Evolutionary conservation across 2,113 vertebrate genomes (phyloP).

Genomic region (Polypterus bichir): DNA sequence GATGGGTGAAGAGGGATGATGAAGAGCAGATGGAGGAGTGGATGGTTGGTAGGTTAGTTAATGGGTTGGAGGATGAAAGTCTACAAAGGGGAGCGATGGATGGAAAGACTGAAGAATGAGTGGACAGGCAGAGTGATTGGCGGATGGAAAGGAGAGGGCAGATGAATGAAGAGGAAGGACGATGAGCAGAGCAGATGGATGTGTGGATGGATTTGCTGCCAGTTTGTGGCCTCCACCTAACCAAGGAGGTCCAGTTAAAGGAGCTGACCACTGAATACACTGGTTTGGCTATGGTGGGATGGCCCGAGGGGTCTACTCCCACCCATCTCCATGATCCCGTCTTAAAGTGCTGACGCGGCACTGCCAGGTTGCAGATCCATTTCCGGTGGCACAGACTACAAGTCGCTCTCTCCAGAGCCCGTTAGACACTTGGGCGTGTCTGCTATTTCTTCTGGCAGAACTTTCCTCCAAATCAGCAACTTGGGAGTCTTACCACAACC

Average conservation of each 20-base stretch:
- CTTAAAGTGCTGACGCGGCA: neutral
- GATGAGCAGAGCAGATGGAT: no score
- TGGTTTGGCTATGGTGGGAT: neutral
- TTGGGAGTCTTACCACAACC: conserved; percentile 4
- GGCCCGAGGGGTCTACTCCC: neutral
- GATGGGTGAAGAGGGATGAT: no score
- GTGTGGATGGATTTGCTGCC: no score
- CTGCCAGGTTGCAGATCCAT: neutral
- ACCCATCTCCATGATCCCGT: neutral
- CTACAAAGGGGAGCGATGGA: no score
- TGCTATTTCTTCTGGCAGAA: conserved; percentile 7
- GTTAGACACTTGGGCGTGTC: conserved; percentile 14
- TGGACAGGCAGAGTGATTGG: no score
- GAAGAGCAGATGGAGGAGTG: no score
- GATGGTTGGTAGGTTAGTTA: no score
- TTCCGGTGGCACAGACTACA: neutral
- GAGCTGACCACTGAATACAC: neutral
- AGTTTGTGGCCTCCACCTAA: no score
- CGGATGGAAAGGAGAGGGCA: no score
- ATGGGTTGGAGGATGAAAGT: no score
- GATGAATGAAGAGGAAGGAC: no score
- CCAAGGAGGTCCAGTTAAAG: neutral
- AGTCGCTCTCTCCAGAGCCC: neutral
- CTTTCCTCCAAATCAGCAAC: conserved; percentile 13
- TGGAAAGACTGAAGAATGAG: no score